Conservation (phyloP, 2,113 vertebrate genomes). For the Cacatua alba region DNA sequence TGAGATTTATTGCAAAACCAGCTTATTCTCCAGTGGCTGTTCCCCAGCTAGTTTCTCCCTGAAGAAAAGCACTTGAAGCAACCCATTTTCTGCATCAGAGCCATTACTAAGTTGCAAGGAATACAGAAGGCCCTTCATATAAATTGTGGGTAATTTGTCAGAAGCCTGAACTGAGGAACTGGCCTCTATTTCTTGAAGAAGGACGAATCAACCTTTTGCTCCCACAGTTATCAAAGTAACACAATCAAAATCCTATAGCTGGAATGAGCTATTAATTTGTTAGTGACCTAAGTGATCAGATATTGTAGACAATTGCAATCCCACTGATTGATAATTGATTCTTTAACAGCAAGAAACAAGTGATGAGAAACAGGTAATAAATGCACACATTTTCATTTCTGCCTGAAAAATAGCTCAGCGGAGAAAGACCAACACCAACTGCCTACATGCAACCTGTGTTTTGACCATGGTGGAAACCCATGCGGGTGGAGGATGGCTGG, state of each 20-base stretch:
- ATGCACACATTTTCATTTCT: neutral
- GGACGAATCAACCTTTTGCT: neutral
- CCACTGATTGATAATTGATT: neutral
- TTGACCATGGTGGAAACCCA: neutral
- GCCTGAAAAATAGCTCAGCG: neutral
- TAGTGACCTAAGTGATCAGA: neutral
- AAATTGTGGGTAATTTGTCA: neutral
- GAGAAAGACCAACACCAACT: neutral
- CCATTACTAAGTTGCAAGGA: neutral
- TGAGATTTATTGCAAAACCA: neutral
- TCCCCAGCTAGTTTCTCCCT: neutral
- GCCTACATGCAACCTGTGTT: neutral
- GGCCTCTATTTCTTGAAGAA: neutral
- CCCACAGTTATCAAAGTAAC: neutral
- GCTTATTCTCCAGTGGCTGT: neutral
- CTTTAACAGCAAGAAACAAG: neutral
- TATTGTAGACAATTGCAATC: neutral
- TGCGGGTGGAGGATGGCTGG: rapidly evolving
- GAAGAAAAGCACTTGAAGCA: neutral
- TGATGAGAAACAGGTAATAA: neutral
- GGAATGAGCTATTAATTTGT: neutral
- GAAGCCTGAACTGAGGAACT: neutral
- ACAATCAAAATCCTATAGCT: neutral
- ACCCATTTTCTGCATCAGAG: neutral
- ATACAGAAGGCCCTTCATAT: neutral